Percentiles rank a stretch among this genome's conserved stretches.
These are phyloP conservation scores for Merodon equestris DNA, from an alignment of 2,888 invertebrate species.

Conservation along the genomic window DNA sequence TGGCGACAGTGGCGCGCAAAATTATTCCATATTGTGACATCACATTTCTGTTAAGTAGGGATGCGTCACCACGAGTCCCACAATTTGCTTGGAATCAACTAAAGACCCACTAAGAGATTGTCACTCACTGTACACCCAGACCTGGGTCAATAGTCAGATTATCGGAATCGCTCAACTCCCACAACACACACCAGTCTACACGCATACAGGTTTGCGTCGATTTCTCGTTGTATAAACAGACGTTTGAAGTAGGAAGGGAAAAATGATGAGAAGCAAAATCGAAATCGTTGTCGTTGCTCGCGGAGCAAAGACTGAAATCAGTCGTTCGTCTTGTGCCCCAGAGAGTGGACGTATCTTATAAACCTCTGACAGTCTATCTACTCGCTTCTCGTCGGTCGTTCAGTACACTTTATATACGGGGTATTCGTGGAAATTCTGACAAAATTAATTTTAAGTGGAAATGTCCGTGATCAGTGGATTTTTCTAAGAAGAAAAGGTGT, in stretches of 20 bases:
- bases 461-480: conserved; percentile 53
- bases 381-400: conserved; percentile 11
- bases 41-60: conserved; percentile 23
- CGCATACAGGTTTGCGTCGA: background rate
- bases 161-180: no score
- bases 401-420: conserved; percentile 11
- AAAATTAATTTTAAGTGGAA: conserved; percentile 56
- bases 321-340: conserved; percentile 10
- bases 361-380: conserved; percentile 14
- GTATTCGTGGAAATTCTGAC: conserved; percentile 52
- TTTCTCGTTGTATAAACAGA: conserved; percentile 1
- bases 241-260: background rate
- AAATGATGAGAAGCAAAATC: background rate
- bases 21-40: conserved; percentile 43
- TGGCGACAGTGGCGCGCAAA: conserved; percentile 8
- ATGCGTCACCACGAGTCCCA: conserved; percentile 43
- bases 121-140: conserved; percentile 22
- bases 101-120: background rate
- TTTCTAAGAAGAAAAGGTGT: conserved; percentile 62
- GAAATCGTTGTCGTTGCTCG: conserved; percentile 11
- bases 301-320: background rate
- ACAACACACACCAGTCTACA: no score
- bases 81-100: background rate
- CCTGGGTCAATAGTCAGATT: conserved; percentile 53
- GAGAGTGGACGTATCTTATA: background rate